Evolutionary conservation across 1,140 invertebrate genomes (phyloP).

Genomic region (Saxidomus purpurata): DNA sequence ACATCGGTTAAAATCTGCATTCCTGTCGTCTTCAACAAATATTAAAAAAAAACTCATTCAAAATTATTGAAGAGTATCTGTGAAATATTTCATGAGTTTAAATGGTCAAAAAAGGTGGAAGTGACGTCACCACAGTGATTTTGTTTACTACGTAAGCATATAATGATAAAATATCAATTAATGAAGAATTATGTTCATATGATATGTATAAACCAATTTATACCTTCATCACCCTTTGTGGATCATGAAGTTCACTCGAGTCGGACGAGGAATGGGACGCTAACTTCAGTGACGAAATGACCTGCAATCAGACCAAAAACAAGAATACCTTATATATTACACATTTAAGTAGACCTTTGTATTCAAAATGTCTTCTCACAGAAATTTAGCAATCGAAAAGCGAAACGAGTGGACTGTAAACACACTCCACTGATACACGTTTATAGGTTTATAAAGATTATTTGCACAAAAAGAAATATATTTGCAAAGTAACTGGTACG

Average conservation of each 20-base stretch:
- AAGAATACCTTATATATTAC: too few species aligned
- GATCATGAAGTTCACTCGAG: constrained; percentile 25
- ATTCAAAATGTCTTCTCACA: too few species aligned
- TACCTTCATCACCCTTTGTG: constrained; percentile 13
- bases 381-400: too few species aligned
- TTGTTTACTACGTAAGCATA: neutral
- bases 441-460: too few species aligned
- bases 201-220: too few species aligned
- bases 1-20: constrained; percentile 16
- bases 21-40: neutral
- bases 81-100: neutral
- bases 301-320: neutral
- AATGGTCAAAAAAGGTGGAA: too few species aligned
- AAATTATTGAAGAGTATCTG: neutral
- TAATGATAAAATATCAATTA: neutral
- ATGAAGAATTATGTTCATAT: neutral
- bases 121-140: neutral
- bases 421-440: too few species aligned
- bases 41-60: neutral
- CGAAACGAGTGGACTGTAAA: too few species aligned
- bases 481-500: too few species aligned
- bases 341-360: too few species aligned
- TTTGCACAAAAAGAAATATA: too few species aligned
- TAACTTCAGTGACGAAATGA: constrained; percentile 20
- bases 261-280: neutral